Evolutionary conservation across 92 coral and sea anemone genomes (phyloP).

Genomic region (Micromussa lordhowensis): DNA sequence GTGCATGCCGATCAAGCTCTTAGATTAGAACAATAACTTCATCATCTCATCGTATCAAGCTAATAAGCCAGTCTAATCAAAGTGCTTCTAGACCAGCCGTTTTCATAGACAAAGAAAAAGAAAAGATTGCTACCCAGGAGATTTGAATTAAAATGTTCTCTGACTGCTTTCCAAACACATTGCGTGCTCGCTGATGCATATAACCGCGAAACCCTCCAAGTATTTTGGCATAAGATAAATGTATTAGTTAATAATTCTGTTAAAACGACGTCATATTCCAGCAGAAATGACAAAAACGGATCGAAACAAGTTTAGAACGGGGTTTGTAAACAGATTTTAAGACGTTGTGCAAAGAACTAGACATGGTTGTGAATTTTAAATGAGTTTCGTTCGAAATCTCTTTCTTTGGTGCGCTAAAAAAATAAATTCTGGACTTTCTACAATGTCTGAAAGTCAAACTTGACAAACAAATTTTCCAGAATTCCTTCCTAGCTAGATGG

Average conservation of each 20-base stretch:
- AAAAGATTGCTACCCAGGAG: background rate
- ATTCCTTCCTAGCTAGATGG: background rate
- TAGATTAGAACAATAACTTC: background rate
- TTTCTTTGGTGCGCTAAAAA: background rate
- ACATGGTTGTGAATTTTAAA: background rate
- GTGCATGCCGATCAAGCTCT: background rate
- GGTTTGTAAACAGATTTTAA: background rate
- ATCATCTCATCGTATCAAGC: background rate
- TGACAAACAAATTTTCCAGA: background rate
- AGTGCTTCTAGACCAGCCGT: conserved; percentile 10
- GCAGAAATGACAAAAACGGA: background rate
- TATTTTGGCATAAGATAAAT: background rate
- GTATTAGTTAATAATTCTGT: background rate
- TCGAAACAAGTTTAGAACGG: background rate
- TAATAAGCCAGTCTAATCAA: background rate
- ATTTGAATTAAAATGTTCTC: background rate
- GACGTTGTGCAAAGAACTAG: background rate
- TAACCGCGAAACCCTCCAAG: background rate
- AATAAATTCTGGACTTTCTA: background rate
- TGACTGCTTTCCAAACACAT: background rate
- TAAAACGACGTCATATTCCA: background rate
- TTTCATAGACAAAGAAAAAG: background rate
- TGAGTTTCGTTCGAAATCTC: background rate
- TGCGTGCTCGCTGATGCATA: conserved; percentile 19
- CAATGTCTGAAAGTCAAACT: background rate